phyloP scores from a whole-genome alignment of 2,113 vertebrate genomes.

The Collichthys lucidus region DNA sequence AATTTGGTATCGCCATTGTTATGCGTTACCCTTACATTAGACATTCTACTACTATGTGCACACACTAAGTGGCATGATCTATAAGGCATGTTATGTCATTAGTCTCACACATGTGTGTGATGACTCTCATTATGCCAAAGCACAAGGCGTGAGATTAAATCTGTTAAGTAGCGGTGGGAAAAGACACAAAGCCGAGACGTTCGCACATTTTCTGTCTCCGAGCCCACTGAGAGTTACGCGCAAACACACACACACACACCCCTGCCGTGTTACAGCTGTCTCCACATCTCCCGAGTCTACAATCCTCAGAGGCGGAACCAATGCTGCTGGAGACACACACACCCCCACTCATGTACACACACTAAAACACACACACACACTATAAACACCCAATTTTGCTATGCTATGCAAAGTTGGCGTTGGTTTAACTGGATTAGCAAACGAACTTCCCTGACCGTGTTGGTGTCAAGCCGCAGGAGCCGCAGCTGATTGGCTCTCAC shows the following conservation, averaged over 20 bases:
- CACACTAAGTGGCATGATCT: background rate
- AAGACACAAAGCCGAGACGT: constrained; percentile 28
- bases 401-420: background rate
- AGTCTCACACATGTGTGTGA: background rate
- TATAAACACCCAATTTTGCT: constrained; percentile 1
- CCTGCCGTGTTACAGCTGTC: constrained; percentile 61
- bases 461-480: background rate
- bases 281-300: constrained; percentile 29
- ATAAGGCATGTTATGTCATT: background rate
- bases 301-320: constrained; percentile 22
- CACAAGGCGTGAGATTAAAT: constrained; percentile 3
- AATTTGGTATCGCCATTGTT: no score
- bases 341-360: background rate
- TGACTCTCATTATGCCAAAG: constrained; percentile 4
- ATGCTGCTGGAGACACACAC: background rate
- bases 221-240: constrained; percentile 3
- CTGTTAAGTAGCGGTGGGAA: constrained; percentile 14
- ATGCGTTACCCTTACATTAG: no score
- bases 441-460: background rate
- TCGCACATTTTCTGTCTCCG: constrained; percentile 23
- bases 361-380: constrained; percentile 3
- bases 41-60: background rate
- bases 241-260: constrained; percentile 29
- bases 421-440: constrained; percentile 17
- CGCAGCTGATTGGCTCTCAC: constrained; percentile 35